Evolutionary conservation across 1,140 invertebrate species (phyloP).

Genomic region (Plutomurus gul): DNA sequence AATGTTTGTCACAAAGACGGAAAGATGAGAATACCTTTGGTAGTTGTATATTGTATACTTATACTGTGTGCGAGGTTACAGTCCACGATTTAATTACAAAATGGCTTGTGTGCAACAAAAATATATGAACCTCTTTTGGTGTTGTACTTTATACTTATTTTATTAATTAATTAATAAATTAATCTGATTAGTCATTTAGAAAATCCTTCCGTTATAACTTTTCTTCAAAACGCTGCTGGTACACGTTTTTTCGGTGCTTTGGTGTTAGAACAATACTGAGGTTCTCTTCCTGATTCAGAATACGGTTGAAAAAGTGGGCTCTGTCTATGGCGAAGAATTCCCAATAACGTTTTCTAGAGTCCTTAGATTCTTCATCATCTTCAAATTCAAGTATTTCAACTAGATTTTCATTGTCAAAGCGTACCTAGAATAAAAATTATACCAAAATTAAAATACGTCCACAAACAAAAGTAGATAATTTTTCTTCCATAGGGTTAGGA

Average conservation of each 20-base stretch:
- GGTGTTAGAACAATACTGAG: slow-evolving; percentile 42
- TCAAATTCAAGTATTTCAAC: slow-evolving; percentile 44
- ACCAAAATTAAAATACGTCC: neutral
- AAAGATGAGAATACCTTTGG: too few species aligned
- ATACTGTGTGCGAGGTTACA: too few species aligned
- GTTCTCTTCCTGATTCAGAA: slow-evolving; percentile 37
- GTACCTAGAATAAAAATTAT: slow-evolving; percentile 45
- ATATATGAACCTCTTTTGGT: slow-evolving; percentile 13
- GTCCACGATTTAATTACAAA: too few species aligned
- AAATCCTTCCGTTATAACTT: slow-evolving; percentile 1
- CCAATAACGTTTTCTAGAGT: slow-evolving; percentile 50
- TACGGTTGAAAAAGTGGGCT: slow-evolving; percentile 49
- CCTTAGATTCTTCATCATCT: slow-evolving; percentile 45
- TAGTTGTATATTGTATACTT: too few species aligned
- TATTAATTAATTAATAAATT: slow-evolving; percentile 7
- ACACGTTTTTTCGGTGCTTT: slow-evolving; percentile 46
- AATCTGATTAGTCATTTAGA: neutral
- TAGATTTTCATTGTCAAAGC: slow-evolving; percentile 51
- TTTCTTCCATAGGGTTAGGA: too few species aligned
- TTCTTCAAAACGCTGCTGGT: slow-evolving; percentile 34
- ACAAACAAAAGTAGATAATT: neutral
- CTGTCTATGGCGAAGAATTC: slow-evolving; percentile 52
- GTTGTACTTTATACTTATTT: too few species aligned
- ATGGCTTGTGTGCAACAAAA: slow-evolving; percentile 3
- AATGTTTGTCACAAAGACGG: too few species aligned